Evolutionary conservation across 92 coral and sea anemone species (phyloP), one percentile per base, ranked within the genome.

Genomic region (Epizoanthus ramosus): DNA sequence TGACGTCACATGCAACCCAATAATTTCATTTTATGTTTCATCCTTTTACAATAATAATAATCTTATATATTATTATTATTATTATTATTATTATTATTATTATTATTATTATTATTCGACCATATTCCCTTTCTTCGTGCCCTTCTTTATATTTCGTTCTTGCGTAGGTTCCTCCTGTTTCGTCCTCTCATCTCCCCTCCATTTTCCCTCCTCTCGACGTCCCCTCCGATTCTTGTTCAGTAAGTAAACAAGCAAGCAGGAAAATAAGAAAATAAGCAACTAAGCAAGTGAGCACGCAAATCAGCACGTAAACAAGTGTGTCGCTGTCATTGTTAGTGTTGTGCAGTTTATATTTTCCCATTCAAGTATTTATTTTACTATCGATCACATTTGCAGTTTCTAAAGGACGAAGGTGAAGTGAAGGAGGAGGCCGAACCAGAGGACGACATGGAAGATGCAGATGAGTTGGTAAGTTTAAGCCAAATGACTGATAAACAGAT

Each of bases 361-460:
- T 37, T 37, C 43, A 37, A 3, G 4, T 37, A 37, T 37, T 3
- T 37, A 37, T 37, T 37, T 3, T 1, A 37, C 6, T 71, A 71
- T 28, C 23, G 18, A 33, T 25, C 19, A 50, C 54, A 50, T 50
- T 50, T 10, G 16, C 74, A 96, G 99, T 96, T 94, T 79, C 75
- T 96, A 66, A 94, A 92, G 64, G 94, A 84, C 50, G 79, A 65
- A 47, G 91, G 83, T 19, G 84, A 80, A 43, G 63, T 22, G 63
- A 85, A 90, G 77, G 72, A 85, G 31, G 90, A 85, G 18, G 93
- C 89, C 75, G 73, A 65, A 63, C 88, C 92, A 12, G 94, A 90
- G 80, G 97, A 92, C 52, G 92, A 71, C 22, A 86, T 89, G 89
- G 98, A 92, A 43, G 98, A 96, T 88, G 95, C 91, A 19, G 99